These are phyloP conservation scores for Noctua janthe DNA, from an alignment of 2,888 invertebrate genomes.

Conservation along the genomic window DNA sequence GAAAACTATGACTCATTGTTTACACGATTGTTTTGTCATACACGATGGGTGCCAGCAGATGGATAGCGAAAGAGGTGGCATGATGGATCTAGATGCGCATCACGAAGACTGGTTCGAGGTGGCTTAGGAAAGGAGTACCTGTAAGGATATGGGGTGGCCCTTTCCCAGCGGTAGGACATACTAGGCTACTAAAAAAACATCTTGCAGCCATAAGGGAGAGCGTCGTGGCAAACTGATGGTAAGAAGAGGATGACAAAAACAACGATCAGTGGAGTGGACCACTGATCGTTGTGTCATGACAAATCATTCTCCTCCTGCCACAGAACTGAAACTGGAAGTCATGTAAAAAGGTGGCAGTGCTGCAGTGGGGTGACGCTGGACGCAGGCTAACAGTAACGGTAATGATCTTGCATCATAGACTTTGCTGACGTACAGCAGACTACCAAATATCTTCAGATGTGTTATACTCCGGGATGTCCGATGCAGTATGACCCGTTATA, in stretches of 20 bases:
- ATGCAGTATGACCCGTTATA: not conserved
- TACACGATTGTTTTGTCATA: not conserved
- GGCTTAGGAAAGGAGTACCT: too few relatives aligned
- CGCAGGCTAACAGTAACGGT: not conserved
- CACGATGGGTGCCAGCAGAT: too few relatives aligned
- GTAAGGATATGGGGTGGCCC: too few relatives aligned
- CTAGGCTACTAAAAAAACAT: not conserved
- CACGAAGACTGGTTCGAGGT: too few relatives aligned
- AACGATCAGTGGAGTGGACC: not conserved
- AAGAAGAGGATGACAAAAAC: not conserved
- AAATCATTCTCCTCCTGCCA: too few relatives aligned
- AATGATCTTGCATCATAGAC: not conserved
- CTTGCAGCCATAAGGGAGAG: not conserved
- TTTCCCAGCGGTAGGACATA: too few relatives aligned
- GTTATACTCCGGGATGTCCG: not conserved
- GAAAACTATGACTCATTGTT: not conserved
- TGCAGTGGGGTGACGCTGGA: too few relatives aligned
- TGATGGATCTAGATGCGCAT: not conserved
- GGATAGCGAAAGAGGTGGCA: too few relatives aligned
- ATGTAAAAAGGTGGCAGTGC: not conserved
- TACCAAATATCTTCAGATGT: not conserved
- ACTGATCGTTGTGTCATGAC: too few relatives aligned
- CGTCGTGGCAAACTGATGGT: not conserved
- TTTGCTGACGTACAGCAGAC: not conserved
- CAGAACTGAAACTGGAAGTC: not conserved